Evolutionary conservation across 2,113 vertebrate species (phyloP).

Genomic region (Toxotes chatareus): DNA sequence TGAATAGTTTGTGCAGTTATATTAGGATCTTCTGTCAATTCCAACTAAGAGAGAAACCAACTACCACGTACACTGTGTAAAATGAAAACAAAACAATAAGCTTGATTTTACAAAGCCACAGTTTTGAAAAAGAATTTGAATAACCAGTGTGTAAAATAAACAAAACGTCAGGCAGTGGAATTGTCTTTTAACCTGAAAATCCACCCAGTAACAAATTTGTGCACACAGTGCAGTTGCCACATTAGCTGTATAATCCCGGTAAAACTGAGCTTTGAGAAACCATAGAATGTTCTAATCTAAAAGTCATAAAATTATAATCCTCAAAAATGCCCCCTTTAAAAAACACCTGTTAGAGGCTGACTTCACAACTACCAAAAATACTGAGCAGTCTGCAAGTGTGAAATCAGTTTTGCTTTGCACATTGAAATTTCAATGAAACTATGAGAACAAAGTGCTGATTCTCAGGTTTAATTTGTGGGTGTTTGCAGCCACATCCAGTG

Average conservation of each 20-base stretch:
- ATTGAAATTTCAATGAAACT: not conserved
- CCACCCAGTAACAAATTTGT: no score
- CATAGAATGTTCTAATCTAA: not conserved
- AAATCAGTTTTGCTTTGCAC: not conserved
- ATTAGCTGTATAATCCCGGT: not conserved
- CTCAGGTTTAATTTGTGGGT: not conserved
- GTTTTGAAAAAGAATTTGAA: constrained; percentile 20
- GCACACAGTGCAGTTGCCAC: not conserved
- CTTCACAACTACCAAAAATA: not conserved
- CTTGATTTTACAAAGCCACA: constrained; percentile 11
- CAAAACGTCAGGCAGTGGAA: not conserved
- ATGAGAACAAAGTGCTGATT: constrained; percentile 25
- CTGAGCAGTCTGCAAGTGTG: not conserved
- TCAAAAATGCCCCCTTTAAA: not conserved
- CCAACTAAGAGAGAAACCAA: not conserved
- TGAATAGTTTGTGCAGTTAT: not conserved
- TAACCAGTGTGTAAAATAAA: not conserved
- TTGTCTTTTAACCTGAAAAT: not conserved
- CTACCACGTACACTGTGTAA: not conserved
- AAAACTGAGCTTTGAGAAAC: not conserved
- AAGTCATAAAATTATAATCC: not conserved
- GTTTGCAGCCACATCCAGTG: constrained; percentile 3
- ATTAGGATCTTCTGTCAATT: not conserved
- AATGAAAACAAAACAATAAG: constrained; percentile 7
- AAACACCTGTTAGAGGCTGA: not conserved